These are phyloP conservation scores for Calameuta pallipes DNA, from an alignment of 2,888 invertebrate genomes.

Conservation along the genomic window DNA sequence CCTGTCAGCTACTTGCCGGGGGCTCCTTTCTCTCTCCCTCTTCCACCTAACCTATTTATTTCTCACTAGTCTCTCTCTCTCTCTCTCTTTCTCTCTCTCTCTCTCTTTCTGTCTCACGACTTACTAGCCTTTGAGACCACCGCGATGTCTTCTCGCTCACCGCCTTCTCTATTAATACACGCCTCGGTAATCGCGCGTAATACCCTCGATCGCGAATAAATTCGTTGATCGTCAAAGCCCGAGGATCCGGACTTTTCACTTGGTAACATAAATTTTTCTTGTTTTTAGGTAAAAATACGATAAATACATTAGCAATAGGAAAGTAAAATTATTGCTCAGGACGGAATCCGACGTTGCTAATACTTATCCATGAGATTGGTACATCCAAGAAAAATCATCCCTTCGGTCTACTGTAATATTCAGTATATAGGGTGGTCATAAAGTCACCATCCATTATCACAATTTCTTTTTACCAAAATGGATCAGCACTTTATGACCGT, in stretches of 20 bases:
- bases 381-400: neutral
- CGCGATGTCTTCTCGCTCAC: neutral
- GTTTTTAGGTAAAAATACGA: neutral
- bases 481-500: neutral
- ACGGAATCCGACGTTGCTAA: neutral
- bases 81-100: conserved; percentile 16
- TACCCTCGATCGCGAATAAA: neutral
- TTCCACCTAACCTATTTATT: neutral
- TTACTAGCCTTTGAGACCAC: conserved; percentile 10
- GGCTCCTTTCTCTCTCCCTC: conserved; percentile 25
- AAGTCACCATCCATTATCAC: neutral
- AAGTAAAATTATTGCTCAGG: neutral
- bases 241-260: neutral
- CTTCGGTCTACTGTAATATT: neutral
- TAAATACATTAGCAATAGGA: neutral
- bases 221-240: neutral
- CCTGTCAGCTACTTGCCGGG: conserved; percentile 55
- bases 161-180: neutral
- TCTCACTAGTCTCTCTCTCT: conserved; percentile 25
- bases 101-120: conserved; percentile 12
- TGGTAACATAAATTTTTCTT: neutral
- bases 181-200: neutral
- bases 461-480: neutral
- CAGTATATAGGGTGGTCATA: neutral
- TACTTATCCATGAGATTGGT: neutral